Evolutionary conservation across 1,140 invertebrate species (phyloP).

Genomic region (Magallana ariakensis): DNA sequence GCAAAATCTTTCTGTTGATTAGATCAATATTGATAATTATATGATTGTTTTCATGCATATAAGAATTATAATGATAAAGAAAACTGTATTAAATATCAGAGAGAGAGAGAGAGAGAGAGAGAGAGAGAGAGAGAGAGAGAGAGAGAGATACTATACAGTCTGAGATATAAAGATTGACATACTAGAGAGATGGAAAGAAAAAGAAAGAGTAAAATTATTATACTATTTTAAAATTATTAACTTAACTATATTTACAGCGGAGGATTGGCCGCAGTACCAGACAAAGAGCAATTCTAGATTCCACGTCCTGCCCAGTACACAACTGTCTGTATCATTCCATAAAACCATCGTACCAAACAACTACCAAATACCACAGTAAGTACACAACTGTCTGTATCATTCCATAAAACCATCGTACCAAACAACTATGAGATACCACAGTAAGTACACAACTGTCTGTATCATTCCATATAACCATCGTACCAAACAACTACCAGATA

Average conservation of each 20-base stretch:
- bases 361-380: constrained; percentile 84
- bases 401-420: constrained; percentile 88
- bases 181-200: too few species aligned
- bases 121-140: too few species aligned
- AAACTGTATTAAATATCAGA: too few species aligned
- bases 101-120: too few species aligned
- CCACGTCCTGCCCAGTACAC: constrained; percentile 88
- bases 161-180: too few species aligned
- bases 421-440: constrained; percentile 86
- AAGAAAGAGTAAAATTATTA: too few species aligned
- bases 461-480: constrained; percentile 88
- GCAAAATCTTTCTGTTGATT: too few species aligned
- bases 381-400: constrained; percentile 79
- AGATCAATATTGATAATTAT: too few species aligned
- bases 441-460: constrained; percentile 83
- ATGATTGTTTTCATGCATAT: too few species aligned
- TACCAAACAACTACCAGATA: constrained; percentile 86
- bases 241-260: constrained; percentile 78
- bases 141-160: too few species aligned
- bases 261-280: constrained; percentile 88
- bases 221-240: too few species aligned
- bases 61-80: too few species aligned
- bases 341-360: constrained; percentile 89
- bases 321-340: constrained; percentile 85
- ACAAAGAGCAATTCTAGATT: constrained; percentile 87